Evolutionary conservation across 64 coral and sea anemone species (phyloP), one percentile per base, ranked within the genome.

Genomic region (Stichodactyla helianthus): DNA sequence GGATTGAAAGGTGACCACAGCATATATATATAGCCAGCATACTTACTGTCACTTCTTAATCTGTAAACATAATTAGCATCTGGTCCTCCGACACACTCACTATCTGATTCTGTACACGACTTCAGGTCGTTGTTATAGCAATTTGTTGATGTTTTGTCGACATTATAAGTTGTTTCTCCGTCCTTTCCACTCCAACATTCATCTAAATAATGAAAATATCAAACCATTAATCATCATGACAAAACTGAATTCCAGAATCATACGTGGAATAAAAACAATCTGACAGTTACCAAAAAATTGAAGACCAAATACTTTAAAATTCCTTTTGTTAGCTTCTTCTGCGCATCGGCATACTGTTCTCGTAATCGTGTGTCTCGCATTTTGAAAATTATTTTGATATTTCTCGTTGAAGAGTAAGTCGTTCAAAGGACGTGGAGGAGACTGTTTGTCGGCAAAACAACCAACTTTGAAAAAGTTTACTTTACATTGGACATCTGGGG

Each of bases 261-360:
- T 4, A 15, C 8, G 14, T 58, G 13, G 14, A 58, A 11, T 58
- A 58, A 58, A 58, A 9, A 58, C 8, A 58, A 11, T 11, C 27
- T 22, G 19, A 68, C 25, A 12, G 8, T 74, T 74, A 74, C 68
- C 68, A 31, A 27, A 74, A 74, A 74, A 81, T 50, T 81, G 78
- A 14, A 81, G 16, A 5, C 78, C 78, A 81, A 81, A 81, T 6
- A 81, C 78, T 52, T 54, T 81, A 81, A 52, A 81, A 7, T 81
- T 51, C n/a, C 52, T 81, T 81, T 16, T 51, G 0, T 81, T 81
- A 7, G 78, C 52, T 81, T 81, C 78, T 81, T 81, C 78, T 81
- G 78, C 78, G 12, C 78, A 81, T 6, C 78, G 78, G 15, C 78
- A 81, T 54, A 81, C 78, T 52, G 10, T 81, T 81, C 78, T 81